phyloP scores from a whole-genome alignment of 2,113 vertebrate genomes.

The Menura novaehollandiae region DNA sequence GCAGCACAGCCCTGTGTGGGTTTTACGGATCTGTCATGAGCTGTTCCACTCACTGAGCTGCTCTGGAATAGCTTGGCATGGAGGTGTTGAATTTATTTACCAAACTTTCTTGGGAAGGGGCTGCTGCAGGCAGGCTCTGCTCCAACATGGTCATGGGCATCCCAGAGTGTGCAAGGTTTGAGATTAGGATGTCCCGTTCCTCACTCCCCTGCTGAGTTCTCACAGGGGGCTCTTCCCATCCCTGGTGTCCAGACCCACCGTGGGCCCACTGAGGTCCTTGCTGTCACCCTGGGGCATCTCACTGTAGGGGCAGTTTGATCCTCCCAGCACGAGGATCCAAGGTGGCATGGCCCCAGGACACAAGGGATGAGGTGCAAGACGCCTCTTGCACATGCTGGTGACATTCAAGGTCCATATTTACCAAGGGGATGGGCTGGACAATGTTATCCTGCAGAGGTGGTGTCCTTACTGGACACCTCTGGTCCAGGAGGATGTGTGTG shows the following conservation, averaged over 20 bases:
- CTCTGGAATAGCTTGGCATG: background rate
- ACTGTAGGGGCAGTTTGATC: rapidly evolving
- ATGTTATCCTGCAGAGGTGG: background rate
- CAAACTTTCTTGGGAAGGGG: background rate
- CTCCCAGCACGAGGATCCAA: background rate
- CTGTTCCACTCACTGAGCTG: background rate
- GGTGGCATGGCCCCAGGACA: background rate
- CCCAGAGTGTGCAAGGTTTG: rapidly evolving
- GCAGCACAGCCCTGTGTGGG: rapidly evolving
- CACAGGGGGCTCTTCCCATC: rapidly evolving
- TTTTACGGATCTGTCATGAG: background rate
- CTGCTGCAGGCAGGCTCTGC: background rate
- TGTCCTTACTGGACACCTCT: background rate
- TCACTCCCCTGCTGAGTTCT: rapidly evolving
- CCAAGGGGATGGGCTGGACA: background rate
- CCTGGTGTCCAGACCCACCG: rapidly evolving
- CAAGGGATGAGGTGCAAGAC: background rate
- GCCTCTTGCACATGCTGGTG: rapidly evolving
- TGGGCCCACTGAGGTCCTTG: background rate
- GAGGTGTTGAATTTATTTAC: background rate
- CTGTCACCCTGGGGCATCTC: background rate
- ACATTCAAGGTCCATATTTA: background rate
- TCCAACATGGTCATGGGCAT: rapidly evolving
- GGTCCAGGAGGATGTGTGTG: background rate
- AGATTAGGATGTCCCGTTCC: background rate